Conservation (phyloP, 2,113 vertebrate genomes). For the Riparia riparia region DNA sequence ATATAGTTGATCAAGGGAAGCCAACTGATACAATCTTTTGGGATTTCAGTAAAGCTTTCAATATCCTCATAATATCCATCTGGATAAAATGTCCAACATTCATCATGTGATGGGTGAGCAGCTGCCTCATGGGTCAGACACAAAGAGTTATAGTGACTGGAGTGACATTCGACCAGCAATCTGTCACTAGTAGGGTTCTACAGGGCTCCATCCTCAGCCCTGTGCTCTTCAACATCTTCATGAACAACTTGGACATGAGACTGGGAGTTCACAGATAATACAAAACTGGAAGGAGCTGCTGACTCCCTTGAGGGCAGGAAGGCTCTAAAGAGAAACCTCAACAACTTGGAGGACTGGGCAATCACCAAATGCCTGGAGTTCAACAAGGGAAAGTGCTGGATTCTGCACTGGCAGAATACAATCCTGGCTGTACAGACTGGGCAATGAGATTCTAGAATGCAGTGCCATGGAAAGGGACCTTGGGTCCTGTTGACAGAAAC, state of each 20-base stretch:
- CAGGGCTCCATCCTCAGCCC: neutral
- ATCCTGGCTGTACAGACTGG: neutral
- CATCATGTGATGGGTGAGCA: neutral
- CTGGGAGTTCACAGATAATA: no score
- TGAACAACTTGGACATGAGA: rapidly evolving
- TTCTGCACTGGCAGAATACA: neutral
- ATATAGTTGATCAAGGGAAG: neutral
- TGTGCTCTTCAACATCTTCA: neutral
- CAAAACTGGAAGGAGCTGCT: neutral
- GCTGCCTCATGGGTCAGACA: neutral
- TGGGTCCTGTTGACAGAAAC: rapidly evolving
- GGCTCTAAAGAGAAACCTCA: neutral
- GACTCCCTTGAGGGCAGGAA: neutral
- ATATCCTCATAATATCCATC: neutral
- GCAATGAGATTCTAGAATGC: neutral
- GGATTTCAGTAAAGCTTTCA: neutral
- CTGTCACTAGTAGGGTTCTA: neutral
- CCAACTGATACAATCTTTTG: neutral
- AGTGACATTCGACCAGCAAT: neutral
- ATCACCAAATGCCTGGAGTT: rapidly evolving
- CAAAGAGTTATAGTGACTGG: neutral
- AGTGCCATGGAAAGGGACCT: neutral
- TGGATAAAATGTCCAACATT: neutral
- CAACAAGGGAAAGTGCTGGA: neutral
- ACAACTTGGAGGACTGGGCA: neutral